Conservation (phyloP, 1,140 invertebrate genomes). For the Papilio polyxenes region DNA sequence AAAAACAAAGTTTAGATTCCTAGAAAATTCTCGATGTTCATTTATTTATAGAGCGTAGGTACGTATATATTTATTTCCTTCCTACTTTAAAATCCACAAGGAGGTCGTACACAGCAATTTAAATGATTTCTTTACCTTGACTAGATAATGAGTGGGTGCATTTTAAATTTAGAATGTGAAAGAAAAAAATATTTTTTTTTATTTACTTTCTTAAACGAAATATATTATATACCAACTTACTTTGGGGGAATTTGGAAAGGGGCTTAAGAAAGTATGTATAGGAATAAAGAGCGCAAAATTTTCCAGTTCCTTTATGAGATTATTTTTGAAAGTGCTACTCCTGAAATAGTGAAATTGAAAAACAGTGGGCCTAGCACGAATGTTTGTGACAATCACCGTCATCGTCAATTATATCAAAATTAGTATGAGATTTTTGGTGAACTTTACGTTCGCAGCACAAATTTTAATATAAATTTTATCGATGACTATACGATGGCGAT, state of each 20-base stretch:
- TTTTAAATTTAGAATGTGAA: background rate
- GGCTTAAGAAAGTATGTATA: background rate
- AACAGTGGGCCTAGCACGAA: no score
- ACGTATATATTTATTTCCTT: background rate
- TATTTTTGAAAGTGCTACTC: no score
- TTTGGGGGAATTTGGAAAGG: no score
- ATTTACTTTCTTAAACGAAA: background rate
- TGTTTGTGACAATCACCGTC: no score
- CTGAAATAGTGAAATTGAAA: no score
- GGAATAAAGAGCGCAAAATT: background rate
- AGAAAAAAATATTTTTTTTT: background rate
- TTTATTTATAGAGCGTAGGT: background rate
- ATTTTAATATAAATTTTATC: no score
- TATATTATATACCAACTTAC: background rate
- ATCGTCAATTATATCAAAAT: no score
- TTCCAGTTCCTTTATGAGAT: background rate
- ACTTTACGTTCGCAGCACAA: no score
- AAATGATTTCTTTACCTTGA: background rate
- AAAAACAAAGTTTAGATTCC: background rate
- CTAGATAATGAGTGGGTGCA: slow-evolving; percentile 2
- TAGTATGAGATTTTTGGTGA: no score
- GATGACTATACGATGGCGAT: no score
- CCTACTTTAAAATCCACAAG: slow-evolving; percentile 18
- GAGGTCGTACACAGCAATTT: slow-evolving; percentile 4
- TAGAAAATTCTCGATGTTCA: background rate